Conservation (phyloP, 2,888 invertebrate species). For the Ennomos fuscantarius region DNA sequence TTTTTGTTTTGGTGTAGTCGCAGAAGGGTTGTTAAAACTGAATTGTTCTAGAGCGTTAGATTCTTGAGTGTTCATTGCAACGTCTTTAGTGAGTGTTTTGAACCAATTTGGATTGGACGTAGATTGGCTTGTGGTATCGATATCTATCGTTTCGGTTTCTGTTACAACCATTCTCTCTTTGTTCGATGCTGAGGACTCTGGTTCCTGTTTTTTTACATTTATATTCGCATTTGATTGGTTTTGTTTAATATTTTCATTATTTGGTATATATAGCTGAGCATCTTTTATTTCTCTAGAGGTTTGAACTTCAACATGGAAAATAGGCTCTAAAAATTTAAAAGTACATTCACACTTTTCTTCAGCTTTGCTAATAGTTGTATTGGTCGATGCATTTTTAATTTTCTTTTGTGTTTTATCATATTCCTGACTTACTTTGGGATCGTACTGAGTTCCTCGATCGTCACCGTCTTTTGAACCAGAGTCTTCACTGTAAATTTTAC, state of each 20-base stretch:
- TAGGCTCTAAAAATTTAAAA: background rate
- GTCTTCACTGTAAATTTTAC: constrained; percentile 64
- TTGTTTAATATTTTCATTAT: background rate
- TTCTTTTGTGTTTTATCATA: constrained; percentile 27
- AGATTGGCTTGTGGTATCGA: constrained; percentile 40
- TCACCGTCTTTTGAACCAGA: constrained; percentile 36
- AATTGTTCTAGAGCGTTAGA: constrained; percentile 45
- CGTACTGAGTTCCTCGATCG: constrained; percentile 50
- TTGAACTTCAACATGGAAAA: constrained; percentile 6
- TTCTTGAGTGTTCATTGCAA: constrained; percentile 49
- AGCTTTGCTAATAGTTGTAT: constrained; percentile 18
- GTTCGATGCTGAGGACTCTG: constrained; percentile 5
- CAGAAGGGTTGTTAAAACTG: constrained; percentile 33
- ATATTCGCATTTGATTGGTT: background rate
- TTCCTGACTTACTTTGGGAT: constrained; percentile 29
- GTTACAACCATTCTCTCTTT: constrained; percentile 28
- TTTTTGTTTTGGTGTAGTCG: constrained; percentile 31
- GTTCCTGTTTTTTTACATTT: background rate
- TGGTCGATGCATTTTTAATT: constrained; percentile 20
- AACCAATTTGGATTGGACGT: constrained; percentile 53
- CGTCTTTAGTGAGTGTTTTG: constrained; percentile 47
- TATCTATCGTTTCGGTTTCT: constrained; percentile 29
- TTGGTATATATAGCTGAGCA: background rate
- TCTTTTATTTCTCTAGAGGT: constrained; percentile 5
- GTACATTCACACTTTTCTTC: constrained; percentile 24